Evolutionary conservation across 2,888 invertebrate species (phyloP).

Genomic region (Selenia dentaria): DNA sequence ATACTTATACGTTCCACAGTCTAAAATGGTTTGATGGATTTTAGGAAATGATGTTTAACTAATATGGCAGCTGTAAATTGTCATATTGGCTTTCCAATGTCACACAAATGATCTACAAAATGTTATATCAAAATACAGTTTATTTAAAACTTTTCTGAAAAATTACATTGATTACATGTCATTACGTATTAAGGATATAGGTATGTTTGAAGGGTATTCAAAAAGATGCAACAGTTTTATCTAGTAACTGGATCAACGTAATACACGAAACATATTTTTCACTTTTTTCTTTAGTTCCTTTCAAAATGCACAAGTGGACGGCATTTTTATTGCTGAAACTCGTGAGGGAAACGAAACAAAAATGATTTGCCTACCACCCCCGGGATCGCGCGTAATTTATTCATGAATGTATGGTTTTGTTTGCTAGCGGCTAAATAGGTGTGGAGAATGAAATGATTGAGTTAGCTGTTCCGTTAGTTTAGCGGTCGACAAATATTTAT

Average conservation of each 20-base stretch:
- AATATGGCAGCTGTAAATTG: too few species aligned
- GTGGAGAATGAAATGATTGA: too few species aligned
- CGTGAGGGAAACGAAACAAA: slow-evolving; percentile 36
- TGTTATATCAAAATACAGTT: too few species aligned
- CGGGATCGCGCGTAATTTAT: slow-evolving; percentile 36
- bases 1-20: too few species aligned
- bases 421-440: too few species aligned
- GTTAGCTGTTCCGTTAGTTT: too few species aligned
- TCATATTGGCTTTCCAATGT: too few species aligned
- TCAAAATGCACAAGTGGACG: slow-evolving; percentile 46
- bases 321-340: slow-evolving; percentile 48
- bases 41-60: too few species aligned
- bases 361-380: slow-evolving; percentile 44
- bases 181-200: background rate
- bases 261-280: slow-evolving; percentile 33
- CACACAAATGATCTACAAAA: too few species aligned
- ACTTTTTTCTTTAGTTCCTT: slow-evolving; percentile 44
- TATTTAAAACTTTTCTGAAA: too few species aligned
- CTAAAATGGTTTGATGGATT: too few species aligned
- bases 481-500: too few species aligned
- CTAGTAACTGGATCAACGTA: slow-evolving; percentile 14
- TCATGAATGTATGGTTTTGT: background rate
- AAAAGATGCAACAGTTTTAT: background rate
- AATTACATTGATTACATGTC: background rate
- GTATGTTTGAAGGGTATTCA: background rate